Evolutionary conservation across 2,113 vertebrate species (phyloP).

Genomic region (Setophaga petechia): DNA sequence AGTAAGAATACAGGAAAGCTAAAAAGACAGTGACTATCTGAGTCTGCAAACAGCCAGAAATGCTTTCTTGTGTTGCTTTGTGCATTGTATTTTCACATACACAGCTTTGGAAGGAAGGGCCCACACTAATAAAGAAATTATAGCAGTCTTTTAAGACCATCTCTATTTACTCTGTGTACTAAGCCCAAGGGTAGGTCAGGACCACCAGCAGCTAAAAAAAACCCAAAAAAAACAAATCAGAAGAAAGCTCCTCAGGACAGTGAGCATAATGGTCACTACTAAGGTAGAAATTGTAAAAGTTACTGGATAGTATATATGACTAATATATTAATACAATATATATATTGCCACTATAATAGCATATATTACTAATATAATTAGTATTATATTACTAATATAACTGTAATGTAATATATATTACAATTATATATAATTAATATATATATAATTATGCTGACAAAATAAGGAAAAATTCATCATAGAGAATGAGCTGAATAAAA

Average conservation of each 20-base stretch:
- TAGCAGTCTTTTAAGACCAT: neutral
- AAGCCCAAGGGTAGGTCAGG: neutral
- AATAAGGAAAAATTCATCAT: neutral
- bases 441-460: neutral
- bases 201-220: neutral
- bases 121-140: neutral
- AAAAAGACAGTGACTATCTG: neutral
- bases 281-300: neutral
- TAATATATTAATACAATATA: neutral
- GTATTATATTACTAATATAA: neutral
- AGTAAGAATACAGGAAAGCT: neutral
- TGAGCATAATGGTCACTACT: neutral
- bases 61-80: neutral
- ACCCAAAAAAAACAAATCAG: neutral
- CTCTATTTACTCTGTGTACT: neutral
- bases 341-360: neutral
- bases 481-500: neutral
- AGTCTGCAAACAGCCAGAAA: neutral
- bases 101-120: neutral
- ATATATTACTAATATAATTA: too few species aligned
- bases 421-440: neutral
- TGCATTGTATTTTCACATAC: neutral
- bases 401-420: neutral
- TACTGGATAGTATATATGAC: neutral
- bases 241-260: neutral